Base-by-base conservation (phyloP, 2,888 invertebrate species). In the Cecidostiba fungosa region DNA sequence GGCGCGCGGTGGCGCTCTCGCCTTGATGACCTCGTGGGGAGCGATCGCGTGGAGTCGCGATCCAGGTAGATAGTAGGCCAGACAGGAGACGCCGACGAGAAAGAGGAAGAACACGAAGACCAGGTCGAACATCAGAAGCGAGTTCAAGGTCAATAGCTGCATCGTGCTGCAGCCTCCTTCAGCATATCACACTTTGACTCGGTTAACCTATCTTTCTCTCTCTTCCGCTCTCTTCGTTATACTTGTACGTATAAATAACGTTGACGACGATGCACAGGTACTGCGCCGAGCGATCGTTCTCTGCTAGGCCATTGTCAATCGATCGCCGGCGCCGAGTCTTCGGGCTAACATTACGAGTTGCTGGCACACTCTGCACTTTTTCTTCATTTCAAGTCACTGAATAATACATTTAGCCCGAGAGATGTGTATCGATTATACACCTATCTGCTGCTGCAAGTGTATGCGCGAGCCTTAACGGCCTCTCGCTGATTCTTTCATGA, bases 21-120 rank as follows among this genome's bases (percentile, higher is more conserved):
- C 89, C 85, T 91, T 92, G 89, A 93, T 93, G 90, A 93, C 89
- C 88, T 93, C 93, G 88, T 93, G 92, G 70, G 92, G 90, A 19
- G 92, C 92, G 83, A 92, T 89, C 73, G 91, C 89, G 84, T 95
- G 90, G 94, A 95, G 89, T 94, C 95, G 90, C 91, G 94, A 93
- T 90, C 96, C 96, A 62, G 97, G 97, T 94, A 97, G 95, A 93
- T 97, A 97, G 94, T 97, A 97, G 93, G 97, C 96, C 91, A 97
- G 95, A 92, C 97, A 97, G 89, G 97, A 97, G 91, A 97, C 96
- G 89, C 96, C 97, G 92, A 97, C 96, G 93, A 97, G 95, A 94
- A 97, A 97, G 93, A 97, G 95, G 95, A 97, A 97, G 94, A 97
- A 97, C 94, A 97, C 95, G 95, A 97, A 97, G 94, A 97, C 97